Evolutionary conservation across 1,140 invertebrate species (phyloP), one percentile per base, ranked within the genome.

Genomic region (Oscheius sp.): DNA sequence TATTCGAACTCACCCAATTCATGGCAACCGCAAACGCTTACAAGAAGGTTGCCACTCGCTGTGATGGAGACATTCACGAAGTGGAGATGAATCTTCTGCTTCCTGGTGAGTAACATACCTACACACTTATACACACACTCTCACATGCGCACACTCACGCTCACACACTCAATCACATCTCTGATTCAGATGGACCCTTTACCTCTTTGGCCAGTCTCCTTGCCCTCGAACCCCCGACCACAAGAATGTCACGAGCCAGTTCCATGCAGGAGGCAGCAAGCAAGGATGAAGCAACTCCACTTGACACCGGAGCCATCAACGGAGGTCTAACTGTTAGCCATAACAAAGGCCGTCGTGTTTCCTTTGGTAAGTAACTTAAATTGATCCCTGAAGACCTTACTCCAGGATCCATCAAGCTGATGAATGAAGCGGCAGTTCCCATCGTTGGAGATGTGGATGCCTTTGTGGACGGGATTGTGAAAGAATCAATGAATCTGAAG

Each of bases 261-360:
- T 55, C 49, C 23, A 23, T 23, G 7, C 4, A 20, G 49, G 49
- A 55, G 13, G 67, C 52, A 1, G 58, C 52, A 28, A 34, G 23
- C 15, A 68, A 61, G 28, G 67, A 68, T 42, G 34, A 31, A 34
- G 23, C 34, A 0, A 58, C 34, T 2, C 67, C 67, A 7, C 49
- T 49, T 1, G 26, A 59, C 36, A 2, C 49, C 65, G 23, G 49
- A 68, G 26, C 52, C 52, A 42, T 20, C 52, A 31, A 59, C 42
- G 67, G 67, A 58, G 67, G 67, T 31, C 29, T 68, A 1, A 35
- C 32, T 1, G 67, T 55, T 1, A 32, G 34, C 3, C 67, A 68
- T 49, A 68, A 68, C 28, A 36, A 55, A 68, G 67, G 67, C 38
- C 52, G 67, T 36, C 32, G 67, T 28, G 67, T 68, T n/a, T 68